Evolutionary conservation across 2,113 vertebrate genomes (phyloP).

Genomic region (Entomyzon cyanotis): DNA sequence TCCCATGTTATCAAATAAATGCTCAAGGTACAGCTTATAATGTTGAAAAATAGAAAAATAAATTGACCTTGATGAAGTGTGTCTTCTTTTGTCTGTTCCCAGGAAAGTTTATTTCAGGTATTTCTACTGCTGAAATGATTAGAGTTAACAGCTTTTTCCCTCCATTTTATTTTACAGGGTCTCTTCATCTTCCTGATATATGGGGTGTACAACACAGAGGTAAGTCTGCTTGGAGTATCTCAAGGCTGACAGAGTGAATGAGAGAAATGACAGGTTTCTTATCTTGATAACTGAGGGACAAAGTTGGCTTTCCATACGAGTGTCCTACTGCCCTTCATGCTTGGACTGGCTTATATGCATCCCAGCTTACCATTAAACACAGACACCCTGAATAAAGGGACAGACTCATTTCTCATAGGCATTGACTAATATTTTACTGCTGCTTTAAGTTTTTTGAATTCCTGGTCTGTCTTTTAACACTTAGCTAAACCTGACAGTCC

Average conservation of each 20-base stretch:
- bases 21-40: slow-evolving; percentile 79
- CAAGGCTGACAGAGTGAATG: slow-evolving; percentile 99
- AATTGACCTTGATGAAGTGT: slow-evolving; percentile 89
- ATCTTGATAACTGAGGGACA: slow-evolving; percentile 92
- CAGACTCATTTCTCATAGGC: slow-evolving; percentile 96
- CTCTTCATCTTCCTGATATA: slow-evolving; percentile 99
- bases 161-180: slow-evolving; percentile 89
- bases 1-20: slow-evolving; percentile 72
- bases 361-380: slow-evolving; percentile 96
- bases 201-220: slow-evolving; percentile 98
- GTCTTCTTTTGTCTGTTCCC: slow-evolving; percentile 84
- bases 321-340: slow-evolving; percentile 99
- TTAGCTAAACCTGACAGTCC: slow-evolving; percentile 59
- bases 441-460: slow-evolving; percentile 95
- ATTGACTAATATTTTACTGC: slow-evolving; percentile 94
- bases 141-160: slow-evolving; percentile 82
- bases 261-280: slow-evolving; percentile 99
- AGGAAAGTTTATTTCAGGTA: slow-evolving; percentile 84
- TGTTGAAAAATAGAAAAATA: slow-evolving; percentile 85
- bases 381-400: slow-evolving; percentile 89
- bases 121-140: slow-evolving; percentile 83
- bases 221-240: slow-evolving; percentile 96
- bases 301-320: slow-evolving; percentile 83
- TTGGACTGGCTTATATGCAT: slow-evolving; percentile 98
- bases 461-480: slow-evolving; percentile 85